Evolutionary conservation across 2,888 invertebrate species (phyloP), one percentile per base, ranked within the genome.

Genomic region (Trissolcus japonicus): DNA sequence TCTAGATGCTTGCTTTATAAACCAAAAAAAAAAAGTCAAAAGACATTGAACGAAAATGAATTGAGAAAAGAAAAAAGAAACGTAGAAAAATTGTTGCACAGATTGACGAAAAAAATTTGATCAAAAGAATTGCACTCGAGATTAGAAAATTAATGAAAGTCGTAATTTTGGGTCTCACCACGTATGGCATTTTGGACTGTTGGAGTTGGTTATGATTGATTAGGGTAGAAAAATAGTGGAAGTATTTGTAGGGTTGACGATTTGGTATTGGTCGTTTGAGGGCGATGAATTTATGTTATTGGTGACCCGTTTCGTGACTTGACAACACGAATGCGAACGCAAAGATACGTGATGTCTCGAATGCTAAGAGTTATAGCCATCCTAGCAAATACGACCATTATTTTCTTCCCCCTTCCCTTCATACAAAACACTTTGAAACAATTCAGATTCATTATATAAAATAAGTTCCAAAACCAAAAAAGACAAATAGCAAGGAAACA

Each of bases 301-400:
- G 57, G 51, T 53, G 62, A 71, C 62, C 35, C 35, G 21, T 35
- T 62, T 57, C 16, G 40, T 16, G 51, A 71, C 56, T 43, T 51
- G 56, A 65, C 72, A 60, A 48, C 46, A 25, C 54, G 40, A 25
- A 16, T 43, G 43, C 3, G 56, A 66, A 41, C 57, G 62, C 14
- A 59, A 63, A 25, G 59, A 63, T 40, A 65, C 68, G 68, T 75
- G 74, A 69, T 75, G 68, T 75, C 63, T 65, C 65, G 17, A 65
- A 65, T 75, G 60, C 68, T 62, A 17, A 75, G 75, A 65, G 51
- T 75, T 75, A 68, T 55, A 35, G 40, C 68, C 68, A 75, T 68
- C 59, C 75, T 69, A 75, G 63, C 68, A 75, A 63, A 75, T 75
- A 63, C 75, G 16, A 60, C 65, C 75, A 75, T 65, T 68, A 60